Base-by-base conservation (phyloP, 2,888 invertebrate genomes). In the Sussaba pulchella region DNA sequence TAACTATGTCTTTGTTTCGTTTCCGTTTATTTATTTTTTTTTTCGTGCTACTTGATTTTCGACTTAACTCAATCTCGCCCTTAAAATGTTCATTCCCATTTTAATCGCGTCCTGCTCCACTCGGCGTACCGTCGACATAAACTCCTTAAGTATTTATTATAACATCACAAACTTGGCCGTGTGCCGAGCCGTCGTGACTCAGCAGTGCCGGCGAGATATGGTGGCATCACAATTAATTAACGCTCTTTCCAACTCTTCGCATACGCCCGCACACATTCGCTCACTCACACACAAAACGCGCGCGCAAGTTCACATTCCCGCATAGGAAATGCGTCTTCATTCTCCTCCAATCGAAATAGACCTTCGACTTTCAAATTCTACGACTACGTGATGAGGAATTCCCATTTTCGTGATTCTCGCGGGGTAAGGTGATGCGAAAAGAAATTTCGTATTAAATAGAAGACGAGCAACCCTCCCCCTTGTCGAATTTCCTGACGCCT, bases 151-250 rank as follows among this genome's bases (percentile, higher is more conserved):
- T 91, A 91, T 90, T 91, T 88, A 86, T 88, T 91, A 91, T 91
- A 92, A 92, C 92, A 92, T 92, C 92, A 92, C 92, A 92, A 91
- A 92, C 91, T 91, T 92, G 90, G 92, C 91, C 88, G 89, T 89
- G 88, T 87, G 90, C 92, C 90, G 92, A 92, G 92, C 89, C 89
- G 87, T 39, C 66, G 41, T 90, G 91, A 90, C 91, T 91, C 91
- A 90, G 91, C 91, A 88, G 86, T 90, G 94, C 94, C 94, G 78
- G 94, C 94, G 94, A 95, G 96, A 96, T 96, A 96, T 96, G 96
- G 94, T 95, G 95, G 95, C 94, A 95, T 95, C 95, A 95, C 95
- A 95, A 91, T 92, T 89, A 91, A 91, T 92, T 90, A 89, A 91
- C 91, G 90, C 90, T 83, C 78, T 82, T 87, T 87, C 87, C 87